A percentile compares a stretch with the other conserved stretches of the same genome.
phyloP scores from a whole-genome alignment of 2,113 vertebrate species.

The Corythoichthys haematopterus region DNA sequence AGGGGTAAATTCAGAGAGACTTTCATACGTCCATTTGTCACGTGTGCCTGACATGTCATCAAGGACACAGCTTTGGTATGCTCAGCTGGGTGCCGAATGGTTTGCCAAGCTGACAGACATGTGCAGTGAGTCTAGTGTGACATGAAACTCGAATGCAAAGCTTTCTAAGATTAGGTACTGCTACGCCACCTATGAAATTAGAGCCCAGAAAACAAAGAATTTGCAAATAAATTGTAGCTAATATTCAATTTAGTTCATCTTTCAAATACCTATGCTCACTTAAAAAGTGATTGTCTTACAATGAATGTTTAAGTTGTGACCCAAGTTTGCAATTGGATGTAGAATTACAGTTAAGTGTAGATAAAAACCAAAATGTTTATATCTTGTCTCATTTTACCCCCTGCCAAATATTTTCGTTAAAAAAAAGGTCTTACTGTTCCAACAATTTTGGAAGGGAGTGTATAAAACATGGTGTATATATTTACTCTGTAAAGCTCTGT shows the following conservation, averaged over 20 bases:
- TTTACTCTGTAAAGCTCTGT: conserved; percentile 72
- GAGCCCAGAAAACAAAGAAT: background rate
- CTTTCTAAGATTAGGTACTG: too few relatives aligned
- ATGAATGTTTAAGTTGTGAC: background rate
- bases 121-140: too few relatives aligned
- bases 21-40: too few relatives aligned
- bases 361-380: background rate
- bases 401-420: background rate
- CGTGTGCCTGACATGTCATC: too few relatives aligned
- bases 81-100: too few relatives aligned
- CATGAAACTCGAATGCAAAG: too few relatives aligned
- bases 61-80: too few relatives aligned
- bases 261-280: background rate
- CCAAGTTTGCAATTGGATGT: background rate
- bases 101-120: too few relatives aligned
- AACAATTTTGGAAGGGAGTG: background rate
- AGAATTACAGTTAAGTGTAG: background rate
- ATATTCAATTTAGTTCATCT: background rate
- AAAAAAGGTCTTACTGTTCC: background rate
- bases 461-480: background rate
- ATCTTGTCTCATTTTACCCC: background rate
- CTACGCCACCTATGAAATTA: too few relatives aligned
- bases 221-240: background rate
- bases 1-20: too few relatives aligned
- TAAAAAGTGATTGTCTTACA: background rate